Evolutionary conservation across 2,113 vertebrate genomes (phyloP).

Genomic region (Orcinus orca): DNA sequence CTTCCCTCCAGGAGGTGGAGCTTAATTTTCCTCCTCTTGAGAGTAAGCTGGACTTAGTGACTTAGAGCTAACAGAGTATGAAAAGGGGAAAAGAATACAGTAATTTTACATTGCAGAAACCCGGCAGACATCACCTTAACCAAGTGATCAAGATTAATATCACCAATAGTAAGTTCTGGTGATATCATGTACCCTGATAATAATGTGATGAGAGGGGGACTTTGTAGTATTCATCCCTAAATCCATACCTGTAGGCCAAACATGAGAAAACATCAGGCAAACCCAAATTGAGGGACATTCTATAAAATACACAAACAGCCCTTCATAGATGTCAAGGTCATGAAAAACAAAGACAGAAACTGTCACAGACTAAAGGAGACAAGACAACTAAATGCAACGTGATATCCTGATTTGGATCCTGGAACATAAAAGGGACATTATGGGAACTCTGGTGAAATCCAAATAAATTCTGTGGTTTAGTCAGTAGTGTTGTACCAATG

Average conservation of each 20-base stretch:
- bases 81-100: not conserved
- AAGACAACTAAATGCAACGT: not conserved
- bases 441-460: not conserved
- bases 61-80: not conserved
- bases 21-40: not conserved
- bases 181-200: not conserved
- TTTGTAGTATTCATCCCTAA: not conserved
- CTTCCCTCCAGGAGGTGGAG: not conserved
- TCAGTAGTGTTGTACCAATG: not conserved
- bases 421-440: not conserved
- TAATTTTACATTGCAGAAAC: constrained; percentile 10
- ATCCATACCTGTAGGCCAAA: not conserved
- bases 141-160: not conserved
- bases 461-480: not conserved
- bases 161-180: not conserved
- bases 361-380: not conserved
- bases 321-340: not conserved
- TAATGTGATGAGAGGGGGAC: not conserved
- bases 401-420: not conserved
- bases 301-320: not conserved
- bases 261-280: not conserved
- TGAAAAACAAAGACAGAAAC: not conserved
- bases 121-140: not conserved
- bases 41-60: not conserved
- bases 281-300: not conserved